These are phyloP conservation scores for Xiphias gladius DNA, from an alignment of 2,113 vertebrate species.

Conservation along the genomic window DNA sequence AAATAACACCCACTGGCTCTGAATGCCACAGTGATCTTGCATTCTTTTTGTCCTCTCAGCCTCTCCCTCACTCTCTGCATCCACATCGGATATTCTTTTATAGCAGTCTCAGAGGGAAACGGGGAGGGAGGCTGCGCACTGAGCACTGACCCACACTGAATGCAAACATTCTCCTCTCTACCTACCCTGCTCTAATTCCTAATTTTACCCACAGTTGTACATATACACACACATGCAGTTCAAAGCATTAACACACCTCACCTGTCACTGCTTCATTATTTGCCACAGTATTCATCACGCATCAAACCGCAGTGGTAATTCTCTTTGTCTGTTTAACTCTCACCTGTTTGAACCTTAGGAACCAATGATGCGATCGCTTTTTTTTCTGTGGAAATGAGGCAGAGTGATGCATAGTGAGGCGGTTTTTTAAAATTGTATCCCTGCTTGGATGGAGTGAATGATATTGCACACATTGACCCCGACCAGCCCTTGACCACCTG, in stretches of 20 bases:
- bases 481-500: conserved; percentile 30
- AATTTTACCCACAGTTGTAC: conserved; percentile 61
- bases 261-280: conserved; percentile 25
- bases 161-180: conserved; percentile 58
- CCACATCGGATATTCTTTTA: conserved; percentile 83
- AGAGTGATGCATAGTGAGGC: conserved; percentile 2
- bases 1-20: conserved; percentile 69
- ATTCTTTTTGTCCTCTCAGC: conserved; percentile 81
- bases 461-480: not conserved
- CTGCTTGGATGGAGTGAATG: not conserved
- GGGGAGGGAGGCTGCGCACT: conserved; percentile 67
- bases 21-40: conserved; percentile 73
- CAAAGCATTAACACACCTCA: conserved; percentile 11
- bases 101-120: conserved; percentile 69
- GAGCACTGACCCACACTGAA: conserved; percentile 70
- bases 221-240: conserved; percentile 28
- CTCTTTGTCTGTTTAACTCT: conserved; percentile 11
- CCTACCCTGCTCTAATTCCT: conserved; percentile 66
- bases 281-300: conserved; percentile 9
- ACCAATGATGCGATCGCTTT: conserved; percentile 8
- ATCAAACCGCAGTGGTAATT: conserved; percentile 9
- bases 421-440: conserved; percentile 11
- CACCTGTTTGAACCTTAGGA: conserved; percentile 43
- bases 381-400: conserved; percentile 1
- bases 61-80: conserved; percentile 64